Evolutionary conservation across 2,113 vertebrate genomes (phyloP).

Genomic region (Percina caprodes): DNA sequence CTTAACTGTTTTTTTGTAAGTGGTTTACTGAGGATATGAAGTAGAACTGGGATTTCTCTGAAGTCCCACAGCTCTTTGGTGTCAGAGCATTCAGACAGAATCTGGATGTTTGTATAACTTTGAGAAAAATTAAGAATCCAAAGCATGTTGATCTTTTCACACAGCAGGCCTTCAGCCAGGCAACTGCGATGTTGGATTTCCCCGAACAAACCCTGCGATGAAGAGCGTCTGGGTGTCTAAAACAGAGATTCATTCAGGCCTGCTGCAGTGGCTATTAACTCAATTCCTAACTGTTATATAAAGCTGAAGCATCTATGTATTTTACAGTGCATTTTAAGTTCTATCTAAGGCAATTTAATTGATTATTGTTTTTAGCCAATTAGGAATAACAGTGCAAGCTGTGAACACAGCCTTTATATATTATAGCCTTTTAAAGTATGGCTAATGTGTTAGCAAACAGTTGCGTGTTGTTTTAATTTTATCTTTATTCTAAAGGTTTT

Average conservation of each 20-base stretch:
- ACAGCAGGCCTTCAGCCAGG: conserved; percentile 28
- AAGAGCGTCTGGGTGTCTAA: conserved; percentile 12
- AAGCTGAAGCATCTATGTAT: neutral
- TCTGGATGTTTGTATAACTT: conserved; percentile 32
- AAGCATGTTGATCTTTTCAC: conserved; percentile 23
- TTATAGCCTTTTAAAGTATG: neutral
- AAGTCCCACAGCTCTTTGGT: conserved; percentile 25
- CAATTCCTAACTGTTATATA: conserved; percentile 6
- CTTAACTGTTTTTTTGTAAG: conserved; percentile 3
- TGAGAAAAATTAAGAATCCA: conserved; percentile 21
- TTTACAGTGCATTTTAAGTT: neutral
- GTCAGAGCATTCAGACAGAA: conserved; percentile 1
- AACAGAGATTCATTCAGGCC: conserved; percentile 14
- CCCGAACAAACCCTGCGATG: neutral
- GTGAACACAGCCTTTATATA: neutral
- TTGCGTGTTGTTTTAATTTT: neutral
- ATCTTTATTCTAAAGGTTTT: too few relatives aligned
- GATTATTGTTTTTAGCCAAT: neutral
- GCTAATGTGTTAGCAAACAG: neutral
- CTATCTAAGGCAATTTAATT: neutral
- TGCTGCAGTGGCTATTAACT: neutral
- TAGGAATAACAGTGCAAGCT: neutral
- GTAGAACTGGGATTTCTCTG: neutral
- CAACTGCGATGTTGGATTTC: conserved; percentile 22
- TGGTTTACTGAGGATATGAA: neutral